Evolutionary conservation across 2,113 vertebrate species (phyloP), one percentile per base, ranked within the genome.

Genomic region (Tretioscincus oriximinensis): DNA sequence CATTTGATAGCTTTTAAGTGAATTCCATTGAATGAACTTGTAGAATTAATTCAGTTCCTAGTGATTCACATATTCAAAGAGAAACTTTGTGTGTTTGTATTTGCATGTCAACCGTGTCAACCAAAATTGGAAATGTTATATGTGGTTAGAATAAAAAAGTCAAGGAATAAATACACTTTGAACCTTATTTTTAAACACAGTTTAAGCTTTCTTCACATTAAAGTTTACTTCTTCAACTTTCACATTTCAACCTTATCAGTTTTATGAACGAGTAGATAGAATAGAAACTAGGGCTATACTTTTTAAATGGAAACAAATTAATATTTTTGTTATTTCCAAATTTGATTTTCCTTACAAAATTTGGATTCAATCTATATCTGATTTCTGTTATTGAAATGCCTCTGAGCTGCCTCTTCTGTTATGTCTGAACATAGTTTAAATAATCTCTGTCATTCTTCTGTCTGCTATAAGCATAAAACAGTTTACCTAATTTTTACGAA

Each of bases 1-100:
- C 41, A 63, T 66, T 82, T 82, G 80, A 76, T 82, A 78, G 51
- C n/a, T 73, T 83, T 78, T 73, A 73, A 78, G 63, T 83, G 82
- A 78, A 73, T 71, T 73, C 31, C 60, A 78, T 63, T 60, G 47
- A 78, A 78, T 74, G 82, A 61, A 60, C 51, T 74, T 78, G 51
- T 49, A 60, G 69, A 83, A 83, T 83, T 74, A 74, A 64, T 66
- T 26, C 29, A 74, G 69, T 73, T 83, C 26, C 28, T 74, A 74
- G 35, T 58, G 69, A 70, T 61, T 68, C 35, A 24, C 31, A 72
- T 60, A 58, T 58, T 14, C 16, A 58, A 58, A 58, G 16, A 58
- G 12, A 58, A 58, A 58, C 4, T 5, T 12, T 58, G 18, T 18
- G 14, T 18, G 11, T 58, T 12, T 58, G 54, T 58, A 5, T 58